Percentiles rank a stretch among this genome's conserved stretches.
Conservation (phyloP, 53 echinoderm and acorn worm species). For the Stichopus horrens region DNA sequence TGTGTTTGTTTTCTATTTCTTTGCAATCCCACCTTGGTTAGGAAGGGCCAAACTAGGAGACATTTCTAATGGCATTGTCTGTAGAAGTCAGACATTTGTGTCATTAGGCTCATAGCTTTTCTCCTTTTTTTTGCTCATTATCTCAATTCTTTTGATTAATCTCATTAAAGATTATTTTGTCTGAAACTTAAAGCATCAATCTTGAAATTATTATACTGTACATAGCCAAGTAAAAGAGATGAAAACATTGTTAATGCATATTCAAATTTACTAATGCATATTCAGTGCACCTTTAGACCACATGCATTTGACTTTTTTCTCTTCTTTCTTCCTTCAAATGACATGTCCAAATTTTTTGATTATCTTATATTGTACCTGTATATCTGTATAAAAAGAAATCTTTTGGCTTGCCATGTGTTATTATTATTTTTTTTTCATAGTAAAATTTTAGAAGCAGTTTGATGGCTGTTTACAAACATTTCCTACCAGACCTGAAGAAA, state of each 20-base stretch:
- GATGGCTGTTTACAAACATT: no score
- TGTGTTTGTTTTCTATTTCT: no score
- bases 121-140: not conserved
- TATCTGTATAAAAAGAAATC: not conserved
- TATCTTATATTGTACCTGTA: not conserved
- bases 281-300: not conserved
- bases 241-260: not conserved
- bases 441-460: no score
- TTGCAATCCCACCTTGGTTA: conserved; percentile 8
- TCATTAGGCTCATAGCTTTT: no score
- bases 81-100: no score
- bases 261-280: not conserved
- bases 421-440: no score
- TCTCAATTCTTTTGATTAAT: not conserved
- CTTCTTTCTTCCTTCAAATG: not conserved
- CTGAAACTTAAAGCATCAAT: not conserved
- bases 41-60: not conserved
- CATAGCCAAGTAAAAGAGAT: not conserved
- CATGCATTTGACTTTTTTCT: not conserved
- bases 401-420: not conserved
- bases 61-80: not conserved
- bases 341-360: not conserved
- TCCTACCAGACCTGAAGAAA: no score
- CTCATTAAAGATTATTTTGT: not conserved
- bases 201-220: not conserved